Base-by-base conservation (phyloP, 2,888 invertebrate species). In the Amblyteles armatorius region DNA sequence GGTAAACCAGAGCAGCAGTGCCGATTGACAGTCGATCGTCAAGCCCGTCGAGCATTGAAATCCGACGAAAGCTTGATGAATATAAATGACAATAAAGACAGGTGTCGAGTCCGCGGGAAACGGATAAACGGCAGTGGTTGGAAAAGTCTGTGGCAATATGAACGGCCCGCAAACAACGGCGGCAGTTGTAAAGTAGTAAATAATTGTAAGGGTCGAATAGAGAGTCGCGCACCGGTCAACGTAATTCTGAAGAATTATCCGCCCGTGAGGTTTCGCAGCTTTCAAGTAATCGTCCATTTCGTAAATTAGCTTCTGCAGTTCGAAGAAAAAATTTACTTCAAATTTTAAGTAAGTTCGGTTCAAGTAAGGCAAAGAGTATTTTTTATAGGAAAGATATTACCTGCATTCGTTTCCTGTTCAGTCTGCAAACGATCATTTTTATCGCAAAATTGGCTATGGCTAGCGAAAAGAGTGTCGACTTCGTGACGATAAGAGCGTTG, bases 1-100 rank as follows among this genome's bases (percentile, higher is more conserved):
- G 0, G 80, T 44, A 65, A 87, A 90, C 90, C 89, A 90, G 11
- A 90, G 33, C 2, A 88, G 50, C 3, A 88, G 19, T n/a, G 87
- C 88, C 19, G 87, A 71, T 11, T 87, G 87, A 82, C 87, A 85
- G 71, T 90, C 89, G 0, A 87, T 48, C 5, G 85, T 78, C 22
- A 88, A 77, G n/a, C 82, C 85, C 13, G 88, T 81, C 29, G 78
- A 55, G 55, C 48, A 79, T 26, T 76, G 67, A 36, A 82, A 55
- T 2, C 71, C 77, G n/a, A 80, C 74, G 6, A 86, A 36, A 6
- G 73, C 48, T 50, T 86, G 85, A 16, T 86, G 85, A 2, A 72
- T 16, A 22, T 86, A 85, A 13, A 82, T 63, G 52, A 85, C 29
- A 48, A 57, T 40, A 0, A 48, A 55, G 57, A 79, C n/a, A 5